Percentiles rank a stretch among this genome's conserved stretches.
Conservation (phyloP, 2,113 vertebrate species). For the Indri indri region DNA sequence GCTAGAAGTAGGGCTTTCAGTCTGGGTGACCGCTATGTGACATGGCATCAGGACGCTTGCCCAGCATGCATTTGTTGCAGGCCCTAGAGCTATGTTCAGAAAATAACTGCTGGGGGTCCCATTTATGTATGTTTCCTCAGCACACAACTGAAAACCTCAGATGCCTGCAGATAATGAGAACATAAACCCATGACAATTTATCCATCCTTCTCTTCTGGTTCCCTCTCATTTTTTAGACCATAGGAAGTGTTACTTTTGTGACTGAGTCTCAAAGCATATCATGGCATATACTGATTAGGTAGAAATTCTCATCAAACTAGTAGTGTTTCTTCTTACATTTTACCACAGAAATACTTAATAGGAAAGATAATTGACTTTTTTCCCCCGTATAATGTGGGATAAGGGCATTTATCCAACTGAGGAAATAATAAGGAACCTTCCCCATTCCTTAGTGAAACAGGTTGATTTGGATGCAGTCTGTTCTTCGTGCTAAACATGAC, state of each 20-base stretch:
- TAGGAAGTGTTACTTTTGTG: neutral
- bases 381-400: neutral
- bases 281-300: neutral
- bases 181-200: neutral
- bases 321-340: neutral
- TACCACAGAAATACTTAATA: neutral
- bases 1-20: neutral
- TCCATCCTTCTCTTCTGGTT: neutral
- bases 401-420: neutral
- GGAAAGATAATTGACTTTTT: neutral
- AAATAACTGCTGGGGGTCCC: neutral
- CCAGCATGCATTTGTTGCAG: constrained; percentile 6
- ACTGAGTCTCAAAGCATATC: neutral
- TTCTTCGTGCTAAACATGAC: neutral
- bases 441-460: neutral
- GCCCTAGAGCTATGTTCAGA: neutral
- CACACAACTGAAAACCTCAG: neutral
- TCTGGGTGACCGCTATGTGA: neutral
- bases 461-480: neutral
- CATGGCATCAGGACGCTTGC: neutral
- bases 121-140: neutral
- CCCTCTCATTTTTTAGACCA: neutral
- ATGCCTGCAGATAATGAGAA: neutral
- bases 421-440: neutral
- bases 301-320: constrained; percentile 4